phyloP scores from a whole-genome alignment of 2,888 invertebrate species.

The Philhelius pedissequus region DNA sequence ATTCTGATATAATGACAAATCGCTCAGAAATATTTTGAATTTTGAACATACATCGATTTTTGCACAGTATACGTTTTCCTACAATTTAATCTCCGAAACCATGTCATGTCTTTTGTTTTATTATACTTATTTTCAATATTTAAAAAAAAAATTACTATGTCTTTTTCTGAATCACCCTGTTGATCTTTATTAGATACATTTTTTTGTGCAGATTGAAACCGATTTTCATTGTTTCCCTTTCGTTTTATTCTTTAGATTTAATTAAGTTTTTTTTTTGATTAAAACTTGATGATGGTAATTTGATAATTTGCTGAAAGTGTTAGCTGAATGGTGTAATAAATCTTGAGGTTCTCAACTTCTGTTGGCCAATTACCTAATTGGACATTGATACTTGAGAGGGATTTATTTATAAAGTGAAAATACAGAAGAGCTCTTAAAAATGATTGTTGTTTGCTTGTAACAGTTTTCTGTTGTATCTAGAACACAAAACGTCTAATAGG shows the following conservation, averaged over 20 bases:
- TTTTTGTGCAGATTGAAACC: constrained; percentile 17
- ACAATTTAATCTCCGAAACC: no score
- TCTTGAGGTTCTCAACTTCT: constrained; percentile 19
- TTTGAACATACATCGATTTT: no score
- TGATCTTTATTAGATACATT: background rate
- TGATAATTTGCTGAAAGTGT: constrained; percentile 39
- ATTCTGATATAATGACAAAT: no score
- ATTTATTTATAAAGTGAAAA: background rate
- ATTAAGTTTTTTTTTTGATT: background rate
- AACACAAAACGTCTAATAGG: constrained; percentile 28
- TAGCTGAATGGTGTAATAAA: constrained; percentile 25
- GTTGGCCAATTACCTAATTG: constrained; percentile 54
- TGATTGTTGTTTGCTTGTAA: background rate
- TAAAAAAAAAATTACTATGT: no score
- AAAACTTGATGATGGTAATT: constrained; percentile 48
- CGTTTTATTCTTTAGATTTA: constrained; percentile 17
- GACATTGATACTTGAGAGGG: constrained; percentile 11
- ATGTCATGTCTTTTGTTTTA: no score
- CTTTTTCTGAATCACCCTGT: background rate
- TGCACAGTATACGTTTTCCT: no score
- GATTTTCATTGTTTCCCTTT: constrained; percentile 34
- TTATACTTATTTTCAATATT: no score
- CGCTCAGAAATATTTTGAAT: no score
- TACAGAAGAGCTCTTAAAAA: background rate
- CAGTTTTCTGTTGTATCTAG: constrained; percentile 15